Base-by-base conservation (phyloP, 2,113 vertebrate species). In the Brevimyrus niger region DNA sequence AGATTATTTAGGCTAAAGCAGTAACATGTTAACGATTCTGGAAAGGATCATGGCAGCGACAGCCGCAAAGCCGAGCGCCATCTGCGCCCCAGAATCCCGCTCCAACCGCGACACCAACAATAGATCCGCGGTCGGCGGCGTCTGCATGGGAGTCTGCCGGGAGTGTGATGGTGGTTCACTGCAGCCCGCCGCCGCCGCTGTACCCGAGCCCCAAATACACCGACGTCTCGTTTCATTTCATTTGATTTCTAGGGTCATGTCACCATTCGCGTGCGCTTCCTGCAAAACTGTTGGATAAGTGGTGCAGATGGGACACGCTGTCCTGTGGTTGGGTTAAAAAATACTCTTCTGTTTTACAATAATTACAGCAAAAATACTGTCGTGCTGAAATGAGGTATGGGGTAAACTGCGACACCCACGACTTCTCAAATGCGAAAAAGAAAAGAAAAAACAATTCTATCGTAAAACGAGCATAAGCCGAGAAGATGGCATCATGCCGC, bases 51-150 rank as follows among this genome's bases (percentile, higher is more conserved):
- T 46, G 89, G 44, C 69, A 69, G 53, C 19, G 46, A 84, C 44
- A 44, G 89, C 83, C 46, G 35, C 47, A 76, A 61, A 53, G 27
- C 76, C 38, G 80, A 8, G 61, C 47, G 48, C 19, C 89, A 87
- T 87, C 61, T 80, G 85, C 47, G 48, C 73, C 58, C 58, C 85
- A 90, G 89, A 87, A 86, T 90, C 65, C 35, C 61, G 73, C 85
- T 5, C 61, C 21, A 44, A 90, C 85, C 85, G 61, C 84, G 44
- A 76, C 58, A 53, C 58, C 84, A 76, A 53, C 84, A 85, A 55
- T 44, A 90, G 65, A 61, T 73, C 47, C 80, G 51, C 53, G 61
- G 89, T 31, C 3, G 15, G n/a, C n/a, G 48, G 85, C 47, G 46
- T 87, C 89, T 87, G 84, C 58, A 46, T n/a, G 23, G 38, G n/a